Conservation (phyloP, 37 sponge, comb jelly and placozoan species). For the Amphimedon queenslandica region DNA sequence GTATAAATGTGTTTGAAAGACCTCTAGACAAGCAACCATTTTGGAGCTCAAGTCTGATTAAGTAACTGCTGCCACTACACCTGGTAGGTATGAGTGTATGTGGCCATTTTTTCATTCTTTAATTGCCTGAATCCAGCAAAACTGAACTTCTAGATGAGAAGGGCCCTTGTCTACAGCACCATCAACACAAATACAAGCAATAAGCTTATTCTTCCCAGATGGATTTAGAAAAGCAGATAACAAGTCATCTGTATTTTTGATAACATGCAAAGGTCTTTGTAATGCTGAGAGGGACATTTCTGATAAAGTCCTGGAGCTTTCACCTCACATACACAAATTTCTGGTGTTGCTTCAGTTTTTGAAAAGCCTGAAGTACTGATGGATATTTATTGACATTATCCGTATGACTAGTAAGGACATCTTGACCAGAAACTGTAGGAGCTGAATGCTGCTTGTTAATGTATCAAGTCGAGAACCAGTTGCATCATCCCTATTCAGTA, state of each 20-base stretch:
- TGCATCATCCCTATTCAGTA: slow-evolving; percentile 55
- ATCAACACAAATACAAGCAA: too few species aligned
- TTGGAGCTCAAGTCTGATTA: slow-evolving; percentile 30
- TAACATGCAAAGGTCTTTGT: too few species aligned
- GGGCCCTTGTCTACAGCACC: slow-evolving; percentile 44
- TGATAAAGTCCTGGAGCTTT: slow-evolving; percentile 10
- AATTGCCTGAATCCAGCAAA: slow-evolving; percentile 13
- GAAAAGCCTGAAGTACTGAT: slow-evolving; percentile 43
- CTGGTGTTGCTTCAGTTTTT: slow-evolving; percentile 9
- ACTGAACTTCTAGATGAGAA: slow-evolving; percentile 28
- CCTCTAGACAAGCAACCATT: slow-evolving; percentile 22
- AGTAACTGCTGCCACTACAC: slow-evolving; percentile 25
- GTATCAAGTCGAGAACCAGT: slow-evolving; percentile 48
- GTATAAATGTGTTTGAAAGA: slow-evolving; percentile 22
- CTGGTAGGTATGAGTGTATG: slow-evolving; percentile 20
- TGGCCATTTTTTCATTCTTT: not conserved
- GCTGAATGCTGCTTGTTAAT: slow-evolving; percentile 28
- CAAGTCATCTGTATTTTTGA: too few species aligned
- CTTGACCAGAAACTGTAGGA: too few species aligned
- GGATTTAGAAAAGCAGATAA: too few species aligned
- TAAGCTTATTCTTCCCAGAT: too few species aligned
- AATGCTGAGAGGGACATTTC: too few species aligned
- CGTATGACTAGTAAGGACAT: slow-evolving; percentile 28
- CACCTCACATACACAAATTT: slow-evolving; percentile 30
- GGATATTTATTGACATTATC: slow-evolving; percentile 48